Base-by-base conservation (phyloP, 2,797 vertebrate species). In the Sphenopsis melanotis region DNA sequence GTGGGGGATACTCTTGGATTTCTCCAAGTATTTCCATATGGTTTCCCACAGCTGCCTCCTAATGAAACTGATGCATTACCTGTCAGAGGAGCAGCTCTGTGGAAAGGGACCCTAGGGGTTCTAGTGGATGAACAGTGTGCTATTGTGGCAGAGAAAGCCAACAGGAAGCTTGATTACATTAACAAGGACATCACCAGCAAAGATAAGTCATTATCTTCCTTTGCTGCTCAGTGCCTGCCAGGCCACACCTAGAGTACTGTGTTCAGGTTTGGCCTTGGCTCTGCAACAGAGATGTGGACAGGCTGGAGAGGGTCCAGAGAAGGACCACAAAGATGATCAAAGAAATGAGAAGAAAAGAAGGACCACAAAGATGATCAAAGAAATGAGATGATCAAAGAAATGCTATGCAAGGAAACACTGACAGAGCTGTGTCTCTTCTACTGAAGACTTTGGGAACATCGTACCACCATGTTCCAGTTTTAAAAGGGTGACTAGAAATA, bases 1-100 rank as follows among this genome's bases (percentile, higher is more conserved):
- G 5, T 12, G 17, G n/a, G 23, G 12, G 9, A 15, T 0, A 0
- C 15, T 41, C 15, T 32, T 50, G 37, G 23, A 30, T 57, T 57
- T 65, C 44, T 44, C 50, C 23, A 12, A 65, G 29, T 13, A 2
- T 39, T 80, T 87, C 37, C 29, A 9, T 18, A 11, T 30, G 9
- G 7, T 24, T 72, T 72, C 24, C 20, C 9, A 18, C n/a, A 44
- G 20, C 9, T 7, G 2, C 4, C 23, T 65, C 16, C n/a, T n/a
- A 57, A 64, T 57, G 23, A 39, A 44, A n/a, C 23, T 12, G 23
- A 23, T 9, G 15, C 37, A n/a, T 7, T 20, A 3, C 3, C 7
- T 24, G 16, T 36, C 16, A 32, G 21, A 17, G 39, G 12, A 20
- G 21, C 16, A 44, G n/a, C 19, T 57, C 37, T 65, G 23, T n/a